Percentiles rank a stretch among this genome's conserved stretches.
phyloP scores from a whole-genome alignment of 1,140 invertebrate species.

The Euwallacea fornicatus region DNA sequence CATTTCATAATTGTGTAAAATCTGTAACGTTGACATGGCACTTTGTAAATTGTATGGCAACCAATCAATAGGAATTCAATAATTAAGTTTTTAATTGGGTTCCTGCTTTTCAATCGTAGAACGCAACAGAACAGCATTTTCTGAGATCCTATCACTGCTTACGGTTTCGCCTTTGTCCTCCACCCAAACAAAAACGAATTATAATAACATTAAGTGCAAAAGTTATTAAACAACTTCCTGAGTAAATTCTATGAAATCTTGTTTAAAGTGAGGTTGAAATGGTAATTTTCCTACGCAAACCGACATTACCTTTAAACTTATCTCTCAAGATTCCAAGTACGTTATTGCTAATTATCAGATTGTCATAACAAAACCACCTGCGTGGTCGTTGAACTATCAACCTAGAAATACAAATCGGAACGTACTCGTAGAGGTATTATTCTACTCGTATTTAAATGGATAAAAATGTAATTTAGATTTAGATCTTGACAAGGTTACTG shows the following conservation, averaged over 20 bases:
- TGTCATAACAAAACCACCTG: conserved; percentile 6
- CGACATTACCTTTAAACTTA: not conserved
- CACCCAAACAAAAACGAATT: too few relatives aligned
- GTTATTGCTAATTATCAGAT: conserved; percentile 6
- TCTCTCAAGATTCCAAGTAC: conserved; percentile 4
- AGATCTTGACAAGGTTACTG: not conserved
- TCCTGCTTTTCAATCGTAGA: not conserved
- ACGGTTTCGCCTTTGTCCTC: too few relatives aligned
- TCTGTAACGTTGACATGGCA: not conserved
- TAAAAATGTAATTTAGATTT: not conserved
- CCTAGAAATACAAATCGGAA: conserved; percentile 10
- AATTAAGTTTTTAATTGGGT: not conserved
- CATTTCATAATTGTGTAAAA: conserved; percentile 3
- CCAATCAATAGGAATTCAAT: not conserved
- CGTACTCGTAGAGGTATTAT: not conserved
- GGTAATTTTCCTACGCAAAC: not conserved
- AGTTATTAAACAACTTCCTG: too few relatives aligned
- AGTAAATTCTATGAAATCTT: too few relatives aligned
- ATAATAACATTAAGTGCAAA: too few relatives aligned
- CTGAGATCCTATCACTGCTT: too few relatives aligned
- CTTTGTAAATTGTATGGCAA: not conserved
- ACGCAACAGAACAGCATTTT: too few relatives aligned
- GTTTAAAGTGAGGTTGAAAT: not conserved
- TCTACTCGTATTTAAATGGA: conserved; percentile 4
- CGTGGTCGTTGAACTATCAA: conserved; percentile 10